Evolutionary conservation across 1,140 invertebrate genomes (phyloP).

Genomic region (Penaeus indicus): DNA sequence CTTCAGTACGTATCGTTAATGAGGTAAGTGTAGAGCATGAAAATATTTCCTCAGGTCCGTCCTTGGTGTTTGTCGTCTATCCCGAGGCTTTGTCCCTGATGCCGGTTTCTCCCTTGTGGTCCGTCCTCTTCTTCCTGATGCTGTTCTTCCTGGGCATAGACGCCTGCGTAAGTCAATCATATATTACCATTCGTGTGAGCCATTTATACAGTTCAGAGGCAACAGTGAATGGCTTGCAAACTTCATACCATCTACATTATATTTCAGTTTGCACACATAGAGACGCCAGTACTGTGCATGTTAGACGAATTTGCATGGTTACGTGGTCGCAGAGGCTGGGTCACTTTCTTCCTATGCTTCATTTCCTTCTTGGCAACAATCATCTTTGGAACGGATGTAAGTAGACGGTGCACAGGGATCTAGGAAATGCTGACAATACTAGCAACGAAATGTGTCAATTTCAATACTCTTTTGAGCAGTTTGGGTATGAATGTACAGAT

Average conservation of each 20-base stretch:
- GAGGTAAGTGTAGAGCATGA: background rate
- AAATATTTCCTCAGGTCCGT: slow-evolving; percentile 68
- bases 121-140: slow-evolving; percentile 74
- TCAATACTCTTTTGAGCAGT: background rate
- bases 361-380: slow-evolving; percentile 20
- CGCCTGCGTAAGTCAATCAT: slow-evolving; percentile 39
- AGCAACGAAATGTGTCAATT: too few species aligned
- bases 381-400: slow-evolving; percentile 44
- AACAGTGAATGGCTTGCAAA: too few species aligned
- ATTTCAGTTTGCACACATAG: slow-evolving; percentile 39
- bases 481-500: background rate
- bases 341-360: slow-evolving; percentile 32
- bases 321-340: background rate
- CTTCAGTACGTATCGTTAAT: too few species aligned
- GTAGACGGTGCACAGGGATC: background rate
- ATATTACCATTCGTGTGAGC: too few species aligned
- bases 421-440: background rate
- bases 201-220: too few species aligned
- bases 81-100: slow-evolving; percentile 74
- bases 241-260: too few species aligned
- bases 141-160: slow-evolving; percentile 70
- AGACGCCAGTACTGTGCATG: background rate
- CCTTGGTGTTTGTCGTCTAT: slow-evolving; percentile 74
- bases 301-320: slow-evolving; percentile 28
- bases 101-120: slow-evolving; percentile 73